Base-by-base conservation (phyloP, 2,888 invertebrate genomes). In the Sialis fuliginosa region DNA sequence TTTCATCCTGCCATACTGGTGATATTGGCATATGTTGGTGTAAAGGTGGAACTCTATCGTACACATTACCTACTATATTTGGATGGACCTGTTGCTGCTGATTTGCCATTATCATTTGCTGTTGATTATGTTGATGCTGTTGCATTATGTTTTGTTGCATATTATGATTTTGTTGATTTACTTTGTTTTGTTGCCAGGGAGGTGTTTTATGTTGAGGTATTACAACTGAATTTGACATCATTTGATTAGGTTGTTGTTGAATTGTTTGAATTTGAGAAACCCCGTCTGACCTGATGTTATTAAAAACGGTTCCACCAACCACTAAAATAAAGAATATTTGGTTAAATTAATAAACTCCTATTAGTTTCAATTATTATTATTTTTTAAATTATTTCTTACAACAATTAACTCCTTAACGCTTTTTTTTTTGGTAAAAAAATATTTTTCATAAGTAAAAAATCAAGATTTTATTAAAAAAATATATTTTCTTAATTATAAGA, bases 11-110 rank as follows among this genome's bases (percentile, higher is more conserved):
- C 73, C 73, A 75, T 33, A 68, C 62, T 6, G 67, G 62, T 5
- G 69, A 62, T 40, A 72, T 72, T 52, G 74, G 75, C 65, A 67
- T 74, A 66, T 81, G 79, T 57, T 80, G 81, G 52, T 81, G 81
- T 40, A 83, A 61, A 0, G 82, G 82, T 13, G 82, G 82, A 7
- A 83, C 82, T 50, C 82, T 71, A 50, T 82, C 76, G 54, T 77
- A 79, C 56, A 72, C 70, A 35, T 69, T 70, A 64, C 65, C 12
- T 60, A 59, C 40, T 60, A 61, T 44, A 49, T 53, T 45, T 63
- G 62, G 12, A 60, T 54, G 34, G 46, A 37, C 42, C 46, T 43
- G 43, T 32, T 33, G 46, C 34, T 48, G 48, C 45, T 48, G 50
- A 8, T 44, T 33, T 5, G 43, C 39, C 34, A 44, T 34, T 31